Conservation (phyloP, 1,140 invertebrate species). For the Radopholus similis region DNA sequence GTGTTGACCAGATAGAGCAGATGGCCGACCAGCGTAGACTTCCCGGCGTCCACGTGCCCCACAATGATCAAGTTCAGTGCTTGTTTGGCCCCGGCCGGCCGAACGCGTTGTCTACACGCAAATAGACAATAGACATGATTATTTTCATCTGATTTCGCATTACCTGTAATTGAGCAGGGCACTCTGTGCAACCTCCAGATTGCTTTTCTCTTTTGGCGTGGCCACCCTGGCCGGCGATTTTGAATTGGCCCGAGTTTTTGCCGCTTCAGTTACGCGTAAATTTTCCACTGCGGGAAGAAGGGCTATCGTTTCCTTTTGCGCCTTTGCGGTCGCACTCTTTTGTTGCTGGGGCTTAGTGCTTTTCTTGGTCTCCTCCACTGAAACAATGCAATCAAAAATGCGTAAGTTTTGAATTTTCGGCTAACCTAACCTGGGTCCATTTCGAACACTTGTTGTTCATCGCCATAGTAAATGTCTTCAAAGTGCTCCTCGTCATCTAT, state of each 20-base stretch:
- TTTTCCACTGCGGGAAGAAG: slow-evolving; percentile 29
- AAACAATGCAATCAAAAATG: slow-evolving; percentile 1
- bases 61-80: slow-evolving; percentile 55
- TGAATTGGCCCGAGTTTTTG: slow-evolving; percentile 29
- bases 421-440: no score
- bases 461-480: no score
- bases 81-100: slow-evolving; percentile 34
- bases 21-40: slow-evolving; percentile 94
- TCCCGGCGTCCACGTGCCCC: slow-evolving; percentile 98
- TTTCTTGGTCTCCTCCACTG: slow-evolving; percentile 17
- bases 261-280: slow-evolving; percentile 15
- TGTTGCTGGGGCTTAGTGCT: slow-evolving; percentile 8
- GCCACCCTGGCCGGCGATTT: slow-evolving; percentile 39
- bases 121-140: neutral
- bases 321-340: slow-evolving; percentile 4
- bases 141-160: slow-evolving; percentile 1
- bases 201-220: slow-evolving; percentile 22
- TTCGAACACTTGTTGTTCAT: no score
- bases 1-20: slow-evolving; percentile 71
- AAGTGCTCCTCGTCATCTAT: no score
- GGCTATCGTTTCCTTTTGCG: slow-evolving; percentile 4
- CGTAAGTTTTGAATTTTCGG: neutral
- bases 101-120: slow-evolving; percentile 22
- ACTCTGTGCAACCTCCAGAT: slow-evolving; percentile 25
- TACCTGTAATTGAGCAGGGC: slow-evolving; percentile 24